These are phyloP conservation scores for Clarias platycephalus DNA, from an alignment of 2,797 vertebrate species.

Conservation along the genomic window DNA sequence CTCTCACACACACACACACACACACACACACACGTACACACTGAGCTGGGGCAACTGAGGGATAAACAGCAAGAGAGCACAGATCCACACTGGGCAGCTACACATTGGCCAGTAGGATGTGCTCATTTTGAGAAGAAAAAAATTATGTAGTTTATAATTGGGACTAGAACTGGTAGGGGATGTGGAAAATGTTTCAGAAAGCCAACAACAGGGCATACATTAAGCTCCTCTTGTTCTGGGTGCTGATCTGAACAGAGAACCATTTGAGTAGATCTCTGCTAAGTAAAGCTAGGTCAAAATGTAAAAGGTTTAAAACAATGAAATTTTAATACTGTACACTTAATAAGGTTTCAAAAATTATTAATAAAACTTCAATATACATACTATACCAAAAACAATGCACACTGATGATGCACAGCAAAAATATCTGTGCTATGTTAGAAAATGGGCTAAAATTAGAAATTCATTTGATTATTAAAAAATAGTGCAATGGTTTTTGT, in stretches of 20 bases:
- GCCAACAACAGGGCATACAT: constrained; percentile 55
- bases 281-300: background rate
- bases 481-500: background rate
- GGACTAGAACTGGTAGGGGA: constrained; percentile 46
- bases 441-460: background rate
- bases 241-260: constrained; percentile 15
- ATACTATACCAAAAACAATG: background rate
- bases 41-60: constrained; percentile 76
- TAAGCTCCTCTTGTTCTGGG: constrained; percentile 41
- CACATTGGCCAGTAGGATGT: constrained; percentile 50
- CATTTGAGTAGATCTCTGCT: constrained; percentile 19
- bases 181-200: constrained; percentile 49
- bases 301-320: background rate
- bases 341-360: background rate
- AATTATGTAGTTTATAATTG: constrained; percentile 61
- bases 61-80: constrained; percentile 74
- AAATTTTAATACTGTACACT: background rate
- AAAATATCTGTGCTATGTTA: background rate
- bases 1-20: constrained; percentile 41
- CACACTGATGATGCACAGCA: background rate
- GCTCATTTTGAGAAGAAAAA: constrained; percentile 52
- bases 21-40: constrained; percentile 42
- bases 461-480: background rate
- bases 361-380: background rate
- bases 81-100: constrained; percentile 50